These are phyloP conservation scores for Agrochola lota DNA, from an alignment of 2,888 invertebrate species.

Conservation along the genomic window DNA sequence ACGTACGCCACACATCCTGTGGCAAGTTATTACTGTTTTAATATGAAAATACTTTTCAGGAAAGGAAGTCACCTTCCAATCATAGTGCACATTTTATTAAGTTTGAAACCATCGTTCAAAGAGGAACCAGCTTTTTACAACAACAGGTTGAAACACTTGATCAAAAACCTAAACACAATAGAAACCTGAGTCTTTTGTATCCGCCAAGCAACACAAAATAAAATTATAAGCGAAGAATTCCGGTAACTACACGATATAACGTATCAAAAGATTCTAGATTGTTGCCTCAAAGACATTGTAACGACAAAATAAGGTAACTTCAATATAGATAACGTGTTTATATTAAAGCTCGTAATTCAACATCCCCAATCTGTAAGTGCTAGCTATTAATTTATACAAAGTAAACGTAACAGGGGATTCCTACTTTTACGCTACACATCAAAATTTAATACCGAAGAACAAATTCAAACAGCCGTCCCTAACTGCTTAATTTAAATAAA, in stretches of 20 bases:
- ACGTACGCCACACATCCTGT: not conserved
- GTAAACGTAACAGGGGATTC: slow-evolving; percentile 58
- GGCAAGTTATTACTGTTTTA: not conserved
- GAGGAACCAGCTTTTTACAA: not conserved
- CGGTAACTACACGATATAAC: not conserved
- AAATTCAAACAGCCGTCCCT: slow-evolving; percentile 76
- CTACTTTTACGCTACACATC: slow-evolving; percentile 62
- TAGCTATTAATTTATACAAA: slow-evolving; percentile 53
- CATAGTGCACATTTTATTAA: not conserved
- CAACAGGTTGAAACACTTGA: not conserved
- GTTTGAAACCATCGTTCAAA: not conserved
- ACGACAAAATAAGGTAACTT: slow-evolving; percentile 16
- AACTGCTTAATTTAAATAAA: slow-evolving; percentile 83
- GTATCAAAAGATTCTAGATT: slow-evolving; percentile 21
- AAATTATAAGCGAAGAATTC: slow-evolving; percentile 6
- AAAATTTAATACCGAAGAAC: slow-evolving; percentile 74
- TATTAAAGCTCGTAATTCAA: slow-evolving; percentile 28
- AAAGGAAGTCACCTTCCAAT: not conserved
- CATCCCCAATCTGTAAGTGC: slow-evolving; percentile 46
- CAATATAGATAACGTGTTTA: slow-evolving; percentile 31
- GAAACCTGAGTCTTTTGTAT: slow-evolving; percentile 10
- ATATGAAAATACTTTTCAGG: not conserved
- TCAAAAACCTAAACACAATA: slow-evolving; percentile 1
- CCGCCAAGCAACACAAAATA: not conserved
- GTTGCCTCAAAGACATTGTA: slow-evolving; percentile 15